phyloP scores from a whole-genome alignment of 2,113 vertebrate genomes.

The Neotragus pygmaeus region DNA sequence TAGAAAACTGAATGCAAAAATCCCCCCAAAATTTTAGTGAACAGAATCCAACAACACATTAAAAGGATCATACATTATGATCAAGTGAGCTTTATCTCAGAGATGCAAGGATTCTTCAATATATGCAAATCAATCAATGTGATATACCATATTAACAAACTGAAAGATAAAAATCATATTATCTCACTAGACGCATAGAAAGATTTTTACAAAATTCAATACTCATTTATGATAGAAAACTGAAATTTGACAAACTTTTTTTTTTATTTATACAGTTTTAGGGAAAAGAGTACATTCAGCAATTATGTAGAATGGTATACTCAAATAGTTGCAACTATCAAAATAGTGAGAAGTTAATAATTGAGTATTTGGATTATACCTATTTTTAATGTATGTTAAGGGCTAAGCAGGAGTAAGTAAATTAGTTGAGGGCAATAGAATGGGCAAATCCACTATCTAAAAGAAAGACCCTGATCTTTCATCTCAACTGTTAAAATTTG shows the following conservation, averaged over 20 bases:
- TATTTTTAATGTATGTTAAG: constrained; percentile 11
- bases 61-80: not conserved
- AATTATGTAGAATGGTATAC: not conserved
- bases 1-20: not conserved
- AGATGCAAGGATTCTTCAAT: not conserved
- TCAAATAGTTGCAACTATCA: not conserved
- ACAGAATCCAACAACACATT: not conserved
- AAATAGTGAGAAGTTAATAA: not conserved
- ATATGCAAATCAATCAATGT: not conserved
- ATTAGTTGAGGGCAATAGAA: not conserved
- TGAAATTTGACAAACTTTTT: not conserved
- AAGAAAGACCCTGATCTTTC: not conserved
- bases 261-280: not conserved
- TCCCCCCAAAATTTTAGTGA: not conserved
- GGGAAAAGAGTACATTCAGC: not conserved
- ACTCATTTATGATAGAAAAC: not conserved
- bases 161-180: not conserved
- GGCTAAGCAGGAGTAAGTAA: not conserved
- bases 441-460: not conserved
- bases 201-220: not conserved
- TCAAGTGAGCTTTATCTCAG: not conserved
- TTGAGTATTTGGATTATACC: not conserved
- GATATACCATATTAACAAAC: not conserved
- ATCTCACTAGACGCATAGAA: not conserved
- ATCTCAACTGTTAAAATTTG: not conserved